A percentile compares a stretch with the other conserved stretches of the same genome.
These are phyloP conservation scores for Hippotragus niger DNA, from an alignment of 2,113 vertebrate species.

Conservation along the genomic window DNA sequence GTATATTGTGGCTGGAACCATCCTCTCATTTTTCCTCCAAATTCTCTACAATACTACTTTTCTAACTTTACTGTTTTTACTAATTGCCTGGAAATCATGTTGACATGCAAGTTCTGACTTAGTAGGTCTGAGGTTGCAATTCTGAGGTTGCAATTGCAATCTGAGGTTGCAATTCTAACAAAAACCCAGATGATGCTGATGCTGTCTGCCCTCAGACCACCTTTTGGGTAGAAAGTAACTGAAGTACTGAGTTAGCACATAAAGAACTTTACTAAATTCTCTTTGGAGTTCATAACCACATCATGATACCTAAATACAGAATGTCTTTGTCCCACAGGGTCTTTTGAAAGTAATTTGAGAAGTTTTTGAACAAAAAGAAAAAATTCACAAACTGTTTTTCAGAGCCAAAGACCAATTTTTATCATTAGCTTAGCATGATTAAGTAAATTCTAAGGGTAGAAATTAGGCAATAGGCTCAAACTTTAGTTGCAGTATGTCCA, in stretches of 20 bases:
- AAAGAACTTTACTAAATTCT: neutral
- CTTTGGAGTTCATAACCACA: neutral
- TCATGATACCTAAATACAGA: neutral
- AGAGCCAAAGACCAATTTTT: neutral
- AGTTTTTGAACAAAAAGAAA: neutral
- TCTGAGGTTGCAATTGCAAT: neutral
- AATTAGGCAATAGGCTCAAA: constrained; percentile 60
- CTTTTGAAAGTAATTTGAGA: neutral
- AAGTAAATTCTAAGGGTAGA: neutral
- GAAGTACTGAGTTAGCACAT: neutral
- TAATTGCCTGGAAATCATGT: neutral
- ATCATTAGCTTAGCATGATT: neutral
- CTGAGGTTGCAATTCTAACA: neutral
- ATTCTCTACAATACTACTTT: neutral
- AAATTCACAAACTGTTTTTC: neutral
- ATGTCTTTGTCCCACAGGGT: neutral
- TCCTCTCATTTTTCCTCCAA: neutral
- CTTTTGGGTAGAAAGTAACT: neutral
- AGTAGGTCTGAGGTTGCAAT: neutral
- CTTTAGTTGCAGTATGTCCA: constrained; percentile 30
- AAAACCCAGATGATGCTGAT: neutral
- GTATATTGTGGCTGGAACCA: neutral
- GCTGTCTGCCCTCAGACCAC: neutral
- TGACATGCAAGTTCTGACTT: constrained; percentile 21
- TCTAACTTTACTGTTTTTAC: neutral